These are phyloP conservation scores for Syrphus vitripennis DNA, from an alignment of 2,888 invertebrate species.

Conservation along the genomic window DNA sequence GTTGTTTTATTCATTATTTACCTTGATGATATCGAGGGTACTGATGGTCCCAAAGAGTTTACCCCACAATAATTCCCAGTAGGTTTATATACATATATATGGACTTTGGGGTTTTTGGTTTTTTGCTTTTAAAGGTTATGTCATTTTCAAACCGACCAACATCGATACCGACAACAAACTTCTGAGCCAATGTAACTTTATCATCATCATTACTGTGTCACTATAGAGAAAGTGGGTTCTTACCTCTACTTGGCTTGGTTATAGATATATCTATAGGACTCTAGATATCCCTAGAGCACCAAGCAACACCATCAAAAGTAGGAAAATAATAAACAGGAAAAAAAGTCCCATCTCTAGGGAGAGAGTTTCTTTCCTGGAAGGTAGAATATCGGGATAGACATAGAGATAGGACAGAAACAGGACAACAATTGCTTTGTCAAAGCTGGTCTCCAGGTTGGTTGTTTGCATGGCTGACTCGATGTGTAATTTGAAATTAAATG, in stretches of 20 bases:
- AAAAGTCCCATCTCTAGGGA: slow-evolving; percentile 49
- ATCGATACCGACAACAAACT: slow-evolving; percentile 4
- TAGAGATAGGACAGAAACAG: background rate
- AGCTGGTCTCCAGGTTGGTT: slow-evolving; percentile 37
- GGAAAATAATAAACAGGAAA: background rate
- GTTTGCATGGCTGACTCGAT: slow-evolving; percentile 58
- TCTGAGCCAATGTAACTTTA: slow-evolving; percentile 27
- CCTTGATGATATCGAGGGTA: slow-evolving; percentile 30
- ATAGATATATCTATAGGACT: background rate
- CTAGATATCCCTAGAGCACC: slow-evolving; percentile 30
- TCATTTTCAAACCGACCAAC: background rate
- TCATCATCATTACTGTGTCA: slow-evolving; percentile 69
- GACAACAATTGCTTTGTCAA: slow-evolving; percentile 50
- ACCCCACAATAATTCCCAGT: slow-evolving; percentile 36
- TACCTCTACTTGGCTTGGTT: background rate
- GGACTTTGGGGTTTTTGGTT: slow-evolving; percentile 29
- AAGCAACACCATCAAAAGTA: background rate
- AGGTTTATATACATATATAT: too few relatives aligned
- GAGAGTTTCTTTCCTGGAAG: slow-evolving; percentile 24
- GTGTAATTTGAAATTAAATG: slow-evolving; percentile 71
- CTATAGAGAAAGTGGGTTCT: slow-evolving; percentile 42
- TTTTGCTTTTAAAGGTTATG: slow-evolving; percentile 38
- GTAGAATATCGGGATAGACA: background rate
- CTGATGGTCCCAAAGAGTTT: slow-evolving; percentile 50
- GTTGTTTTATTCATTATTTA: slow-evolving; percentile 66